These are phyloP conservation scores for Orchesella cincta DNA, from an alignment of 1,140 invertebrate genomes.

Conservation along the genomic window DNA sequence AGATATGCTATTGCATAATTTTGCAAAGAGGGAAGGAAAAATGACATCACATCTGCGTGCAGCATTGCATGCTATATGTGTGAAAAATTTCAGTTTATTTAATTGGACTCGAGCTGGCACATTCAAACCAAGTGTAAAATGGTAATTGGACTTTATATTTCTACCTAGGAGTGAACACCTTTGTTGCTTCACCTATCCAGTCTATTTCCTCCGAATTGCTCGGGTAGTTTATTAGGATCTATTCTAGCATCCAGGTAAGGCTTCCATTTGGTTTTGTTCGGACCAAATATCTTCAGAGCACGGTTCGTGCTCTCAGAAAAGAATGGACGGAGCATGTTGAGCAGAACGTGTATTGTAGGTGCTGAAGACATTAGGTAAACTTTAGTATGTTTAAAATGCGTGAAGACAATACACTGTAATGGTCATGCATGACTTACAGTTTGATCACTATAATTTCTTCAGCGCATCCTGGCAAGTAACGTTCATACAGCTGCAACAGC, in stretches of 20 bases:
- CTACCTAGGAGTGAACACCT: background rate
- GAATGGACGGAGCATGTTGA: background rate
- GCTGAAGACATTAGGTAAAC: background rate
- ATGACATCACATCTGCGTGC: too few relatives aligned
- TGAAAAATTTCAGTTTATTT: background rate
- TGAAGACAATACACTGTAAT: background rate
- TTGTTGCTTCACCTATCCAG: background rate
- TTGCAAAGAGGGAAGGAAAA: too few relatives aligned
- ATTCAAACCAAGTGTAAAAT: background rate
- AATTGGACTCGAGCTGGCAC: background rate
- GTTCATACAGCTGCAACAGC: background rate
- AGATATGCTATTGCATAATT: too few relatives aligned
- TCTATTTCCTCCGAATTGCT: background rate
- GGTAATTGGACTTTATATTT: background rate
- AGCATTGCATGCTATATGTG: too few relatives aligned
- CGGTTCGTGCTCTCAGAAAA: background rate
- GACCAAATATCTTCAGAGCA: background rate
- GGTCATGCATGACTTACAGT: background rate
- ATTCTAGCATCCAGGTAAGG: background rate
- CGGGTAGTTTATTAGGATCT: background rate
- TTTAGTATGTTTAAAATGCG: background rate
- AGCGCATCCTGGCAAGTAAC: background rate
- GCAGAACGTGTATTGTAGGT: background rate
- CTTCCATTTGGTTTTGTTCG: conserved; percentile 1
- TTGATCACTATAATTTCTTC: background rate